Evolutionary conservation across 2,797 vertebrate genomes (phyloP).

Genomic region (Macropodus opercularis): DNA sequence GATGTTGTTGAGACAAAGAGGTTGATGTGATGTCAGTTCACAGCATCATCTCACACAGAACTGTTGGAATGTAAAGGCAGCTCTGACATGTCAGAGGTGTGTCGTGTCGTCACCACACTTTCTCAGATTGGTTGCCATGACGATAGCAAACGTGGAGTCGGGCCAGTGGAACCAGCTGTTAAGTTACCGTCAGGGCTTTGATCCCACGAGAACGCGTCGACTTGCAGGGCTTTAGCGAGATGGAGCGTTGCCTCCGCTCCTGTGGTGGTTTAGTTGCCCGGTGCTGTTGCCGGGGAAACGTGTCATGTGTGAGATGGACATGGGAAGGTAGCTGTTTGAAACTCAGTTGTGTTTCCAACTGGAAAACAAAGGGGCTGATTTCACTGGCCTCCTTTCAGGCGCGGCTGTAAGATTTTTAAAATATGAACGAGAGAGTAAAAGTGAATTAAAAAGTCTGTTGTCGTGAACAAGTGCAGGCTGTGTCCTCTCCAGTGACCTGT

Average conservation of each 20-base stretch:
- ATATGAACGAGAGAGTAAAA: conserved; percentile 18
- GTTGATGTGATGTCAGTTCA: background rate
- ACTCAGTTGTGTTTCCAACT: conserved; percentile 41
- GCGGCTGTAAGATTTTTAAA: conserved; percentile 15
- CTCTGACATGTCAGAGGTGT: conserved; percentile 37
- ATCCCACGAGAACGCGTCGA: conserved; percentile 21
- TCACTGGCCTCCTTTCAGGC: conserved; percentile 24
- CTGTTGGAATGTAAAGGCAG: conserved; percentile 2
- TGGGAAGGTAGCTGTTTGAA: conserved; percentile 54
- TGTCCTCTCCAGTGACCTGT: conserved; percentile 40
- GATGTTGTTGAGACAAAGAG: background rate
- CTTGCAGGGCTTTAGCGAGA: conserved; percentile 37
- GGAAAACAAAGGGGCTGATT: conserved; percentile 26
- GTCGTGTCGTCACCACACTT: conserved; percentile 9
- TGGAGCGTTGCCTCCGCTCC: conserved; percentile 55
- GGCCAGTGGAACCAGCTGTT: conserved; percentile 5
- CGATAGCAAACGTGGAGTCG: conserved; percentile 11
- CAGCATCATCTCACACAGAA: background rate
- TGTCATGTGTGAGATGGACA: conserved; percentile 68
- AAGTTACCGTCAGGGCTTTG: conserved; percentile 20
- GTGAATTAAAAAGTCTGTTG: conserved; percentile 24
- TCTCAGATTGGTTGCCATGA: conserved; percentile 17
- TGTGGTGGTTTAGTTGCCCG: conserved; percentile 64
- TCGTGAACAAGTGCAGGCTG: background rate
- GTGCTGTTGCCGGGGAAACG: conserved; percentile 74